A percentile compares a stretch with the other conserved stretches of the same genome.
These are phyloP conservation scores for Chrysogorgia sp. DNA, from an alignment of 92 coral and sea anemone genomes.

Conservation along the genomic window DNA sequence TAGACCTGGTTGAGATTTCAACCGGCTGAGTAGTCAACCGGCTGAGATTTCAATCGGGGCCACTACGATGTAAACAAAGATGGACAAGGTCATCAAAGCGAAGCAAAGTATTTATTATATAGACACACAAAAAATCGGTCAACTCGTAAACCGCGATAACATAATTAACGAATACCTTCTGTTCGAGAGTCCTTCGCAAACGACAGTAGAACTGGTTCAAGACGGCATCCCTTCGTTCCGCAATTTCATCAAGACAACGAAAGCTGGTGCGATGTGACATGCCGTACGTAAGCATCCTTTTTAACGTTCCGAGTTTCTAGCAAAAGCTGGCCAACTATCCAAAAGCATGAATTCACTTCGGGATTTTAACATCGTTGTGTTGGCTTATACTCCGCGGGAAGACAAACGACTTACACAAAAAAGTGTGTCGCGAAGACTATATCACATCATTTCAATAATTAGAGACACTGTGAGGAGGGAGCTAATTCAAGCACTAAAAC, in stretches of 20 bases:
- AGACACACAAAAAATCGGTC: not conserved
- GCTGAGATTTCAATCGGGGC: too few species aligned
- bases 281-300: conserved; percentile 32
- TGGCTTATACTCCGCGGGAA: not conserved
- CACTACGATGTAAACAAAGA: too few species aligned
- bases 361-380: not conserved
- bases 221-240: conserved; percentile 19
- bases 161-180: conserved; percentile 11
- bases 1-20: too few species aligned
- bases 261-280: conserved; percentile 19
- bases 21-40: too few species aligned
- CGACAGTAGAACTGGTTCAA: conserved; percentile 15
- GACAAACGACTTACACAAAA: not conserved
- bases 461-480: not conserved
- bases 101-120: too few species aligned
- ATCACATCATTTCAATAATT: conserved; percentile 30
- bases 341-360: not conserved
- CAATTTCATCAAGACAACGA: not conserved
- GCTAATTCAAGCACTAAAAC: not conserved
- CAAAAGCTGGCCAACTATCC: not conserved
- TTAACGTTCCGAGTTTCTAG: not conserved
- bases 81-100: too few species aligned
- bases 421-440: conserved; percentile 16
- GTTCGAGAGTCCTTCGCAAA: conserved; percentile 6
- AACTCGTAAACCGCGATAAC: not conserved